Evolutionary conservation across 2,797 vertebrate genomes (phyloP), one percentile per base, ranked within the genome.

Genomic region (Huso huso): DNA sequence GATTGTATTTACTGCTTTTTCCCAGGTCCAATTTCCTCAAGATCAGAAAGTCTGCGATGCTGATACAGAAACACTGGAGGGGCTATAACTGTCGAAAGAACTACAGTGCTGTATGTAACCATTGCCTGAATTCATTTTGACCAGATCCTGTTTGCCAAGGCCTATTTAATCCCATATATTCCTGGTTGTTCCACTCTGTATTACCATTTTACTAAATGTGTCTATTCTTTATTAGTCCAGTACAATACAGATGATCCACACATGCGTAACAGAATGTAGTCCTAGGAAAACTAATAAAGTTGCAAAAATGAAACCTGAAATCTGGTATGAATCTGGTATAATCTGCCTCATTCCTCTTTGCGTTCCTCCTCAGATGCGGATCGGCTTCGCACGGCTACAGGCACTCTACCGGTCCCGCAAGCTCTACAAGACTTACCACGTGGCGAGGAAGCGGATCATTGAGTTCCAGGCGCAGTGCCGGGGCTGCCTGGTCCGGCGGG

Each of bases 1-100:
- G 6, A 52, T 13, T 52, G 23, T 63, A 13, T 37, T 37, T 55
- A 23, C 9, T 12, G 6, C 23, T 1, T 23, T 6, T 15, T 79
- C 61, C 67, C 82, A 99, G 97, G 77, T 98, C 97, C 0, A 93
- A 94, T 82, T 99, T 97, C 78, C 80, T 99, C 73, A 97, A 87
- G 83, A 82, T 99, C 78, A 93, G 89, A 76, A 95, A 93, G 61
- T 93, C 97, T 0, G 93, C 88, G 1, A 82, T 96, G 59, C 69
- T 94, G 76, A 95, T 99, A 81, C 97, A 99, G 88, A 94, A 93
- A 67, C 89, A 89, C 7, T 99, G 95, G 95, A 84, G 95, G 66
- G 96, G 97, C 7, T 91, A 93, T 75, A 85, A 89, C 69, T 97
- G 95, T 50, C 81, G 96, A 77, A 95, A 86, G 80, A 97, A 95